A percentile compares a stretch with the other conserved stretches of the same genome.
These are phyloP conservation scores for Burhinus oedicnemus DNA, from an alignment of 2,113 vertebrate genomes.

Conservation along the genomic window DNA sequence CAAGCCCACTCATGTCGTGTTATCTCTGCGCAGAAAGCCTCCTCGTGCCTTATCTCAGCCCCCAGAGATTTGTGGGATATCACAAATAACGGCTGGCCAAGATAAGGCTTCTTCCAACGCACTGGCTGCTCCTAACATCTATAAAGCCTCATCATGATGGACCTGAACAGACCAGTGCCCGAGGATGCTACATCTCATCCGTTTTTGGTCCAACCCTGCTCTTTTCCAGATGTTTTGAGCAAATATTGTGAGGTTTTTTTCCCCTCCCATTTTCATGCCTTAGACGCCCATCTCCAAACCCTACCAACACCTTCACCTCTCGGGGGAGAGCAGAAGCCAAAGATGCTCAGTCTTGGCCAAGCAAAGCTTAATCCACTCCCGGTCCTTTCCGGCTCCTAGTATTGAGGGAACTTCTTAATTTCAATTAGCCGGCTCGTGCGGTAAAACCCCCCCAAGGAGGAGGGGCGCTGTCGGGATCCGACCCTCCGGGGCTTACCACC, in stretches of 20 bases:
- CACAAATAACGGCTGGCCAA: neutral
- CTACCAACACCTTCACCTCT: neutral
- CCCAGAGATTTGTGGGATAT: neutral
- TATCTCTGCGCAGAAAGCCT: neutral
- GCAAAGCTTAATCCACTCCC: neutral
- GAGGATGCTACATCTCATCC: neutral
- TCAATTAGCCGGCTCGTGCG: neutral
- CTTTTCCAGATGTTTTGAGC: neutral
- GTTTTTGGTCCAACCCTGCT: neutral
- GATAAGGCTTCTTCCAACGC: neutral
- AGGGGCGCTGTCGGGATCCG: neutral
- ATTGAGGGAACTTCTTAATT: neutral
- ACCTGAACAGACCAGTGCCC: neutral
- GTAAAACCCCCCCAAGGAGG: neutral
- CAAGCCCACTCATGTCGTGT: neutral
- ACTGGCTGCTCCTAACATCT: neutral
- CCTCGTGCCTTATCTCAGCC: neutral
- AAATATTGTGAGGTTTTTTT: neutral
- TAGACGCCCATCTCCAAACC: neutral
- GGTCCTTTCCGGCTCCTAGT: neutral
- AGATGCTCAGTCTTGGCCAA: fast-evolving
- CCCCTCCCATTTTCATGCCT: too few relatives aligned
- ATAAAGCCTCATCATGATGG: fast-evolving
- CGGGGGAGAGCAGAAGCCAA: neutral
- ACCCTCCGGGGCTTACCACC: neutral